phyloP scores from a whole-genome alignment of 2,888 invertebrate genomes.

The Sthenelais limicola region DNA sequence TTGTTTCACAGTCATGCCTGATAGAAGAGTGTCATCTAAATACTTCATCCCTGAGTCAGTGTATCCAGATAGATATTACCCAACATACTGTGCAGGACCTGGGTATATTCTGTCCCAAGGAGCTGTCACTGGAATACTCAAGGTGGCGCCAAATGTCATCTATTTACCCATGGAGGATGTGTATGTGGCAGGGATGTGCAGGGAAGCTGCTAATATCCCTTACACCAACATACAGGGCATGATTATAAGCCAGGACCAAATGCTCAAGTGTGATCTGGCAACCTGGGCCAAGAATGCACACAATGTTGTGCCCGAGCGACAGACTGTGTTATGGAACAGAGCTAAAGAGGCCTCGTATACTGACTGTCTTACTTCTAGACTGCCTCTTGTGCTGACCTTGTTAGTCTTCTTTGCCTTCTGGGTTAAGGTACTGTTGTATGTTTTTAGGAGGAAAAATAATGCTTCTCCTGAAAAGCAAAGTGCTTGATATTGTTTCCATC shows the following conservation, averaged over 20 bases:
- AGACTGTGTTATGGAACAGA: constrained; percentile 45
- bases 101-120: constrained; percentile 51
- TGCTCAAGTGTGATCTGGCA: constrained; percentile 50
- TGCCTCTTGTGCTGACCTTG: no score
- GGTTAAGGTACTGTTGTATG: no score
- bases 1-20: constrained; percentile 54
- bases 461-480: no score
- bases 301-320: constrained; percentile 47
- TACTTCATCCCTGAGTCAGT: constrained; percentile 44
- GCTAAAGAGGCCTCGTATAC: constrained; percentile 19
- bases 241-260: constrained; percentile 38
- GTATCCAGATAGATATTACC: constrained; percentile 53
- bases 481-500: no score
- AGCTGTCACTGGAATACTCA: constrained; percentile 46
- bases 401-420: no score
- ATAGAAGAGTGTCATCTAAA: constrained; percentile 49
- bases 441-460: no score
- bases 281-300: constrained; percentile 52
- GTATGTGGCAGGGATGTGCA: constrained; percentile 50
- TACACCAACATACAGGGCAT: constrained; percentile 51
- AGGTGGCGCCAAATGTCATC: constrained; percentile 44
- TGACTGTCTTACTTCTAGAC: no score
- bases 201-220: constrained; percentile 45
- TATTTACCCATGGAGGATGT: constrained; percentile 55
- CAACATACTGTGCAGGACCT: constrained; percentile 55